Conservation (phyloP, 2,113 vertebrate genomes). For the Poeciliopsis retropinna region DNA sequence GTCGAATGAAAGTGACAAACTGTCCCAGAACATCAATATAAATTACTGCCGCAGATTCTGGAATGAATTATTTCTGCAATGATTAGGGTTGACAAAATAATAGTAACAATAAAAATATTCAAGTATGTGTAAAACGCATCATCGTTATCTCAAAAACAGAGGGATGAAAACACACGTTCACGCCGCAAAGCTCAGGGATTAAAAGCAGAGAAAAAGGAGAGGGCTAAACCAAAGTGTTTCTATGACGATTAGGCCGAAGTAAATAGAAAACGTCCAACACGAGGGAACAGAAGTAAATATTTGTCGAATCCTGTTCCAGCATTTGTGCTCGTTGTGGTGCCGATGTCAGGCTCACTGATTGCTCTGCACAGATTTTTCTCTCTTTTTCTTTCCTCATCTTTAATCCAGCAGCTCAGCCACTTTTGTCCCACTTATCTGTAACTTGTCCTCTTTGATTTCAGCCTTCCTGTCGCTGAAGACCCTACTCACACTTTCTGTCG, state of each 20-base stretch:
- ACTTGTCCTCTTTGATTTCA: conserved; percentile 6
- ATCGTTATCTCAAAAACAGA: not conserved
- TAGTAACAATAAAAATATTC: too few species aligned
- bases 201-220: not conserved
- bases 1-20: too few species aligned
- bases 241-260: not conserved
- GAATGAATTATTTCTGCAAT: too few species aligned
- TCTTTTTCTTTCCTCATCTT: conserved; percentile 38
- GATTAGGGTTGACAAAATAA: too few species aligned
- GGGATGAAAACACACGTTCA: not conserved
- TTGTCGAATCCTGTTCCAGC: conserved; percentile 2
- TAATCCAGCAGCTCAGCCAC: conserved; percentile 17
- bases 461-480: conserved; percentile 7
- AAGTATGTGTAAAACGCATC: too few species aligned
- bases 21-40: too few species aligned
- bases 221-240: conserved; percentile 28
- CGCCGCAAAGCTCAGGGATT: conserved; percentile 16
- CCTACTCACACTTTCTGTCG: conserved; percentile 10
- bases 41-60: too few species aligned
- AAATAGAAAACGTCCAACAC: not conserved
- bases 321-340: conserved; percentile 18
- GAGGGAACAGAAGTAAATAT: conserved; percentile 5
- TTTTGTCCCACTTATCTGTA: conserved; percentile 2
- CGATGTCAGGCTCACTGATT: not conserved
- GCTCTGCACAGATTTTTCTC: conserved; percentile 22